Percentiles rank a stretch among this genome's conserved stretches.
These are phyloP conservation scores for Tympanoctomys barrerae DNA, from an alignment of 2,797 vertebrate species.

Conservation along the genomic window DNA sequence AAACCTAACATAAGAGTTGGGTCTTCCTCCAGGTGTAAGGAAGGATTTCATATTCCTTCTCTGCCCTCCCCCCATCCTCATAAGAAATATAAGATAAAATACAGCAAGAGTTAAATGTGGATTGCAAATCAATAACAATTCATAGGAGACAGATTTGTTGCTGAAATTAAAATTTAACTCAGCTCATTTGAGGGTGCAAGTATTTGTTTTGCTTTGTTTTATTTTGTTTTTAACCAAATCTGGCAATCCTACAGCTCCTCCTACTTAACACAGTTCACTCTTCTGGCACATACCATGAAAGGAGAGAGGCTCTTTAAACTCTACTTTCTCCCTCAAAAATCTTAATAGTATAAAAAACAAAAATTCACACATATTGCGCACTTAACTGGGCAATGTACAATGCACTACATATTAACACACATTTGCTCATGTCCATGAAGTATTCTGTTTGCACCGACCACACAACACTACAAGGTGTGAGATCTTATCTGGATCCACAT, in stretches of 20 bases:
- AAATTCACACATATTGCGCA: background rate
- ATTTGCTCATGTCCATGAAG: background rate
- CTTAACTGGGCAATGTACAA: background rate
- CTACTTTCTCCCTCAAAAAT: slow-evolving; percentile 15
- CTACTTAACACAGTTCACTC: background rate
- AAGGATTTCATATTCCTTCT: background rate
- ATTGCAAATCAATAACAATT: slow-evolving; percentile 32
- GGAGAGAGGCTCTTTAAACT: background rate
- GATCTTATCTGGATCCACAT: background rate
- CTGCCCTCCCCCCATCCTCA: background rate
- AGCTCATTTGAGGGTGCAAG: background rate
- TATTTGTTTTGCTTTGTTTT: background rate
- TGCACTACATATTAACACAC: background rate
- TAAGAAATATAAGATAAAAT: background rate
- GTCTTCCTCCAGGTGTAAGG: background rate
- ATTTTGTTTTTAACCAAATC: background rate
- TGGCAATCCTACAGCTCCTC: background rate
- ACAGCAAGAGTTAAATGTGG: background rate
- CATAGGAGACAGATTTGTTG: background rate
- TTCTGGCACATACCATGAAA: background rate
- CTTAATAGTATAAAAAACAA: background rate
- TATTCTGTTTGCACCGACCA: background rate
- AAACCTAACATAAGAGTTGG: background rate
- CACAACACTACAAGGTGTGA: background rate
- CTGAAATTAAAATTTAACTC: slow-evolving; percentile 56